Conservation (phyloP, 2,888 invertebrate species). For the Epistrophe eligans region DNA sequence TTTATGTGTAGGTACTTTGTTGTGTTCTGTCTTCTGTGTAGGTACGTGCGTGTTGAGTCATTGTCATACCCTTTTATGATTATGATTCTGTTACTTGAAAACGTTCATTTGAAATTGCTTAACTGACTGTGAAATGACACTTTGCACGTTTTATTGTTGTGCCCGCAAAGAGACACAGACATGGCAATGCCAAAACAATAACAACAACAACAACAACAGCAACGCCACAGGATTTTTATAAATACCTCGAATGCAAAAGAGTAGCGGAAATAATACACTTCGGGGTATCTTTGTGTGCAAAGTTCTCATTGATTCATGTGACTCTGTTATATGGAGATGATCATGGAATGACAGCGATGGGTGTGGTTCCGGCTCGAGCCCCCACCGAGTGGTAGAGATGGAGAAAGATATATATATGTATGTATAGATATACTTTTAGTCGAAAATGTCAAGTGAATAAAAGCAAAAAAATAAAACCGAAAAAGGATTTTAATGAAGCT, state of each 20-base stretch:
- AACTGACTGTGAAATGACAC: conserved; percentile 74
- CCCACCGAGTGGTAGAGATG: neutral
- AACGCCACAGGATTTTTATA: neutral
- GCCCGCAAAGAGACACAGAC: conserved; percentile 14
- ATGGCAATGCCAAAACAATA: conserved; percentile 19
- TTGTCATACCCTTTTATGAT: conserved; percentile 63
- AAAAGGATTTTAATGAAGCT: conserved; percentile 72
- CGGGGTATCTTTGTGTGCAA: neutral
- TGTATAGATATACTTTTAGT: neutral
- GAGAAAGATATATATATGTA: neutral
- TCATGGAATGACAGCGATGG: neutral
- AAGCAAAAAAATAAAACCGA: conserved; percentile 54
- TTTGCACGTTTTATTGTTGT: conserved; percentile 67
- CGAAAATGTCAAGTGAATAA: conserved; percentile 60
- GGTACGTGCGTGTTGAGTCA: conserved; percentile 55
- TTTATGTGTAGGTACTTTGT: neutral
- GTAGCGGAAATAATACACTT: conserved; percentile 53
- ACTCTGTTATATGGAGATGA: neutral
- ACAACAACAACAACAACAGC: conserved; percentile 15
- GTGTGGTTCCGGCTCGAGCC: conserved; percentile 6
- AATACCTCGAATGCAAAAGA: conserved; percentile 37
- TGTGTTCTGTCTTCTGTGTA: neutral
- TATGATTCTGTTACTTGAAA: conserved; percentile 67
- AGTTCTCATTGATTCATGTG: conserved; percentile 61
- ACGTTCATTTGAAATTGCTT: conserved; percentile 59